These are phyloP conservation scores for Phalacrocorax pelagicus DNA, from an alignment of 2,113 vertebrate genomes.

Conservation along the genomic window DNA sequence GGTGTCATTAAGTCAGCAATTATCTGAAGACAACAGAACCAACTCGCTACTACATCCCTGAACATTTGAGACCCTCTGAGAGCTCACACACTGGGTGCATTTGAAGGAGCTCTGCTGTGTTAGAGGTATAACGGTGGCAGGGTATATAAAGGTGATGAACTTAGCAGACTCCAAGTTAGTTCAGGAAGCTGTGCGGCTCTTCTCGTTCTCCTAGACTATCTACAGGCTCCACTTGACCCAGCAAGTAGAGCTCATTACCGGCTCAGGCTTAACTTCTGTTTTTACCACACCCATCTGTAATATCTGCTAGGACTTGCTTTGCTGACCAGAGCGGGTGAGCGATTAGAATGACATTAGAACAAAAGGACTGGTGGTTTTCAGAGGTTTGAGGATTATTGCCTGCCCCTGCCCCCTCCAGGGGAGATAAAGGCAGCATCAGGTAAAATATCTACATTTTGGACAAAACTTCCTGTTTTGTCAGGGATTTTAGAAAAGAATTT, in stretches of 20 bases:
- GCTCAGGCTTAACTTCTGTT: neutral
- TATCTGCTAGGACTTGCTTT: conserved; percentile 27
- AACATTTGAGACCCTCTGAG: neutral
- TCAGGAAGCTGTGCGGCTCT: neutral
- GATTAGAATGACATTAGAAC: conserved; percentile 35
- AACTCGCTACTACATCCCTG: neutral
- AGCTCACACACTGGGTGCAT: neutral
- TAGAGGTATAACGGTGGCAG: neutral
- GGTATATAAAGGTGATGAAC: neutral
- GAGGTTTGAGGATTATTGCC: neutral
- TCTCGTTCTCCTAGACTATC: neutral
- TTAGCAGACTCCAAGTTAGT: neutral
- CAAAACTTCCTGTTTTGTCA: neutral
- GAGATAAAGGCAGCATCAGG: neutral
- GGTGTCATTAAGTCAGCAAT: neutral
- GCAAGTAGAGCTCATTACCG: neutral
- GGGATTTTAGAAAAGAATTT: neutral
- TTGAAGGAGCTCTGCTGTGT: neutral
- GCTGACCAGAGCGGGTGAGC: conserved; percentile 3
- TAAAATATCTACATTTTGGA: neutral
- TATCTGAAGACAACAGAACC: neutral
- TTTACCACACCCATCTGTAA: neutral
- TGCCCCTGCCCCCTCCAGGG: neutral
- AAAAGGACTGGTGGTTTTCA: conserved; percentile 4
- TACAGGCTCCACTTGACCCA: neutral